phyloP scores from a whole-genome alignment of 2,797 vertebrate species.

The Lutjanus argentimaculatus region DNA sequence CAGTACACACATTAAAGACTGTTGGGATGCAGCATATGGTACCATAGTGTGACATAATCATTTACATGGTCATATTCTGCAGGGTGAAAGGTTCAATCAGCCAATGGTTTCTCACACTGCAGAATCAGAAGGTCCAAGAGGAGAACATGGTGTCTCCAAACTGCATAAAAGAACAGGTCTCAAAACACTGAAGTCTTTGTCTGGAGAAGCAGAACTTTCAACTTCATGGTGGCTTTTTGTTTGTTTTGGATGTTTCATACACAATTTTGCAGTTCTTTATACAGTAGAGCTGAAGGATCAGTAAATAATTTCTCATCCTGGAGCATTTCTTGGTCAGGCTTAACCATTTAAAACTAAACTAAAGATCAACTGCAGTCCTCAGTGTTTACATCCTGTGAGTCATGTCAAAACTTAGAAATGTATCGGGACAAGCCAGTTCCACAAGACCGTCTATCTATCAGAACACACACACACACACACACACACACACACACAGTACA shows the following conservation, averaged over 20 bases:
- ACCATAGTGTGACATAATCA: not conserved
- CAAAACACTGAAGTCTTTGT: slow-evolving; percentile 28
- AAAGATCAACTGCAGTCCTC: slow-evolving; percentile 22
- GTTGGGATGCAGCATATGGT: slow-evolving; percentile 32
- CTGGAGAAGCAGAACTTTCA: slow-evolving; percentile 32
- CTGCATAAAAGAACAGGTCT: slow-evolving; percentile 4
- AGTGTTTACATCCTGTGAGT: slow-evolving; percentile 52
- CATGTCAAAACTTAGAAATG: slow-evolving; percentile 24
- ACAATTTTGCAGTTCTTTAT: slow-evolving; percentile 41
- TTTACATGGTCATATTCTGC: not conserved
- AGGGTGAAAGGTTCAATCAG: slow-evolving; percentile 32
- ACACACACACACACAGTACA: slow-evolving; percentile 1
- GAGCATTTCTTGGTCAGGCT: slow-evolving; percentile 17
- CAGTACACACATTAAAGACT: slow-evolving; percentile 4
- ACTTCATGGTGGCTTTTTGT: slow-evolving; percentile 43
- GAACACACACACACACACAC: slow-evolving; percentile 6
- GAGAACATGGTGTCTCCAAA: slow-evolving; percentile 27
- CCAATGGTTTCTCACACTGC: slow-evolving; percentile 19
- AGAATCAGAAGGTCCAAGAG: slow-evolving; percentile 15
- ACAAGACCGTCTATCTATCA: slow-evolving; percentile 18
- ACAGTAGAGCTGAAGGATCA: slow-evolving; percentile 22
- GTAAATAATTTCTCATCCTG: slow-evolving; percentile 18
- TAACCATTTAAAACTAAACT: slow-evolving; percentile 41
- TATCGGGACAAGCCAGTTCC: slow-evolving; percentile 24
- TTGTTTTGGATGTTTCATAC: slow-evolving; percentile 45